These are phyloP conservation scores for Neotoxoptera formosana DNA, from an alignment of 1,140 invertebrate species.

Conservation along the genomic window DNA sequence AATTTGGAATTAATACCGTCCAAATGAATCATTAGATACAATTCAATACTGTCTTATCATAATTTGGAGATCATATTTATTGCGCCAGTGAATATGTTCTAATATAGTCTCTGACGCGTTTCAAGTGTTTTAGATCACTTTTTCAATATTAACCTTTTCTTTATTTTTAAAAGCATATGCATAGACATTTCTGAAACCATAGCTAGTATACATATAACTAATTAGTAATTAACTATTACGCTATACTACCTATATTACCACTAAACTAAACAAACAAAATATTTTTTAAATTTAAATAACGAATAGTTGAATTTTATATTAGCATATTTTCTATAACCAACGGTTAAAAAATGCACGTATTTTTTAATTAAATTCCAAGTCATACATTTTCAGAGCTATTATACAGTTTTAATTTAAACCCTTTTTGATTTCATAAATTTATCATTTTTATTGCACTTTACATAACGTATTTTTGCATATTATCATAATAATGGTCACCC, in stretches of 20 bases:
- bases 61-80: neutral
- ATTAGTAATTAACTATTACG: neutral
- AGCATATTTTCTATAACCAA: conserved; percentile 14
- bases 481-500: neutral
- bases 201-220: neutral
- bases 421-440: neutral
- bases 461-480: neutral
- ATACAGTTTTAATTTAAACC: neutral
- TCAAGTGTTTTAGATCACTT: neutral
- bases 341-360: neutral
- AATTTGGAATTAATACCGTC: neutral
- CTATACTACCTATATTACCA: neutral
- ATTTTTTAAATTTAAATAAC: neutral
- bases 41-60: neutral
- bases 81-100: neutral
- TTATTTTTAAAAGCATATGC: neutral
- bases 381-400: neutral
- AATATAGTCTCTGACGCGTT: neutral
- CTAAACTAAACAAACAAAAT: neutral
- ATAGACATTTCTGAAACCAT: neutral
- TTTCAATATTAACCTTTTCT: neutral
- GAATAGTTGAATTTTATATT: neutral
- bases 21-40: neutral
- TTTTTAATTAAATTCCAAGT: neutral
- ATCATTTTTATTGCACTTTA: neutral